Evolutionary conservation across 2,888 invertebrate species (phyloP).

Genomic region (Pteria penguin): DNA sequence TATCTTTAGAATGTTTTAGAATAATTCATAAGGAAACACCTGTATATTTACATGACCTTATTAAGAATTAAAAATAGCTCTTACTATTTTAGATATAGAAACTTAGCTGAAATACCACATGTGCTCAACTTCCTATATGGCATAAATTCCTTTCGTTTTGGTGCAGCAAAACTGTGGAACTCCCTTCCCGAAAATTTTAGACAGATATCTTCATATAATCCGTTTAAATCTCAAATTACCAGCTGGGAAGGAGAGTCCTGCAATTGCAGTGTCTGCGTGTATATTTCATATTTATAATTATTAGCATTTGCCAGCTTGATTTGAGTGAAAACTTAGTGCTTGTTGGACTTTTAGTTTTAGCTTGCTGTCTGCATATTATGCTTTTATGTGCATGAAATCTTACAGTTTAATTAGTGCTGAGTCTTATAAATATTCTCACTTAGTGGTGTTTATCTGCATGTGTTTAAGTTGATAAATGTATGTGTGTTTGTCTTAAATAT

Average conservation of each 20-base stretch:
- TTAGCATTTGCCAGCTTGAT: neutral
- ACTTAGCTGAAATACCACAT: neutral
- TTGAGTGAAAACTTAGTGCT: neutral
- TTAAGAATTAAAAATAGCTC: neutral
- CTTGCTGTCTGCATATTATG: no score
- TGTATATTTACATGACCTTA: neutral
- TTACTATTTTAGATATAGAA: slow-evolving; percentile 12
- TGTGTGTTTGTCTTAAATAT: neutral
- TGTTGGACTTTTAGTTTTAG: neutral
- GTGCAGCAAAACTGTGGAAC: slow-evolving; percentile 21
- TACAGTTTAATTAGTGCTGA: no score
- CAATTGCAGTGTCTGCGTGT: slow-evolving; percentile 1
- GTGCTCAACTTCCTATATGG: neutral
- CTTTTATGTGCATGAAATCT: no score
- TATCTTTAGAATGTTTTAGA: slow-evolving; percentile 9
- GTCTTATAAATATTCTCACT: no score
- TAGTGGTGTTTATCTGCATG: neutral
- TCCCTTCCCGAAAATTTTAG: slow-evolving; percentile 6
- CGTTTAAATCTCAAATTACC: neutral
- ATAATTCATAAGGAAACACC: neutral
- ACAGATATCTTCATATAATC: neutral
- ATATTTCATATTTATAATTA: neutral
- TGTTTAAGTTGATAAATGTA: neutral
- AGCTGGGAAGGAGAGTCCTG: neutral
- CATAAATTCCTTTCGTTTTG: slow-evolving; percentile 11